Evolutionary conservation across 2,888 invertebrate species (phyloP), one percentile per base, ranked within the genome.

Genomic region (Aphodius granarius): DNA sequence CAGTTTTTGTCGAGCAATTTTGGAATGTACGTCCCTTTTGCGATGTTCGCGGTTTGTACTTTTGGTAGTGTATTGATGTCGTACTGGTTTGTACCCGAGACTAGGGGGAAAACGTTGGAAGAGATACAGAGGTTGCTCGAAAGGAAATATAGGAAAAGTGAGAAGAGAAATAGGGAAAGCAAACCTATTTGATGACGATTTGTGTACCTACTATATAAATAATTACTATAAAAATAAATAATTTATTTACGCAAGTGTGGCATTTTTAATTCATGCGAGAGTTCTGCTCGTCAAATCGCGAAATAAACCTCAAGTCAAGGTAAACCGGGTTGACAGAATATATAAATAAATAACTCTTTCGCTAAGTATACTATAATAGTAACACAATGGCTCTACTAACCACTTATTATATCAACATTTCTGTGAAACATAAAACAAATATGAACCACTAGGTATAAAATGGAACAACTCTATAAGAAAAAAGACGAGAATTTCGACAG

Each of bases 51-150:
- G 0, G 22, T 79, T 5, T 81, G 78, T 74, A 79, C 79, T 19
- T 71, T 82, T 5, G 0, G 81, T 3, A 81, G 81, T 4, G 77
- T 79, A 0, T 43, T 83, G 3, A 84, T 83, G 43, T 82, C 80
- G 66, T 81, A 81, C 68, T 80, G 78, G 18, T 79, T 78, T 64
- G 79, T 86, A 4, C 84, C 84, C 0, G 86, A 86, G 80, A 86
- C 86, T 4, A 85, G 84, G 78, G 85, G 84, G 0, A 84, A 84
- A 76, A 84, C 85, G 5, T 75, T 86, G 74, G 85, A 85, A 74
- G 82, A 84, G 72, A 86, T 86, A 21, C 86, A 86, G 78, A 81
- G 81, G 74, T 72, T 77, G 66, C 66, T 75, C 13, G 75, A 75
- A 71, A 73, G 74, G 6, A 18, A 70, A 21, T 19, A 76, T 19